These are phyloP conservation scores for Scytalopus superciliaris DNA, from an alignment of 2,113 vertebrate species.

Conservation along the genomic window DNA sequence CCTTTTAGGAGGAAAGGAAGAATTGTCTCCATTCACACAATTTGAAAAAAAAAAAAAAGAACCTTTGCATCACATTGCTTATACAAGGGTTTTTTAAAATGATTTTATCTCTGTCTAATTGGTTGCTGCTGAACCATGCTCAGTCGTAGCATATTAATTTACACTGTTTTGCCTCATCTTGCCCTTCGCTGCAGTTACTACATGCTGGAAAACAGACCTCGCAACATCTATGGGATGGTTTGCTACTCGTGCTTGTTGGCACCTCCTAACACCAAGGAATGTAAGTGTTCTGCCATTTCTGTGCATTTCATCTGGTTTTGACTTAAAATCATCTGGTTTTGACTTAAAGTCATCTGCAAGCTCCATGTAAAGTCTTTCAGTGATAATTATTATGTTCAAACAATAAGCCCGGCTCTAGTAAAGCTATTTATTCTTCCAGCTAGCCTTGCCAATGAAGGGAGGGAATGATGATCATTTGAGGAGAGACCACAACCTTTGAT, in stretches of 20 bases:
- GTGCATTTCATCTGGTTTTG: neutral
- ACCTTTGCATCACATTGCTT: slow-evolving; percentile 30
- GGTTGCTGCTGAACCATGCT: slow-evolving; percentile 4
- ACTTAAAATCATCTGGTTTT: neutral
- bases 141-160: neutral
- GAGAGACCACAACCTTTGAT: neutral
- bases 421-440: neutral
- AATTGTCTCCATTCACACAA: slow-evolving; percentile 5
- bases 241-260: slow-evolving; percentile 94
- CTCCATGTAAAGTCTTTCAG: neutral
- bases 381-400: neutral
- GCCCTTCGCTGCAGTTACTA: slow-evolving; percentile 82
- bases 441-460: neutral
- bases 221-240: slow-evolving; percentile 93
- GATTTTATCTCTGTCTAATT: slow-evolving; percentile 35
- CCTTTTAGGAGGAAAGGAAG: neutral
- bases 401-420: neutral
- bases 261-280: slow-evolving; percentile 93
- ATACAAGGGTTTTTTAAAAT: neutral
- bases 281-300: slow-evolving; percentile 75
- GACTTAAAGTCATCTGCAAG: slow-evolving; percentile 1
- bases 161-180: slow-evolving; percentile 46
- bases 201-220: slow-evolving; percentile 91
- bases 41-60: neutral
- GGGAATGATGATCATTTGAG: neutral